A percentile compares a stretch with the other conserved stretches of the same genome.
These are phyloP conservation scores for Acipenser oxyrinchus DNA, from an alignment of 2,797 vertebrate genomes.

Conservation along the genomic window DNA sequence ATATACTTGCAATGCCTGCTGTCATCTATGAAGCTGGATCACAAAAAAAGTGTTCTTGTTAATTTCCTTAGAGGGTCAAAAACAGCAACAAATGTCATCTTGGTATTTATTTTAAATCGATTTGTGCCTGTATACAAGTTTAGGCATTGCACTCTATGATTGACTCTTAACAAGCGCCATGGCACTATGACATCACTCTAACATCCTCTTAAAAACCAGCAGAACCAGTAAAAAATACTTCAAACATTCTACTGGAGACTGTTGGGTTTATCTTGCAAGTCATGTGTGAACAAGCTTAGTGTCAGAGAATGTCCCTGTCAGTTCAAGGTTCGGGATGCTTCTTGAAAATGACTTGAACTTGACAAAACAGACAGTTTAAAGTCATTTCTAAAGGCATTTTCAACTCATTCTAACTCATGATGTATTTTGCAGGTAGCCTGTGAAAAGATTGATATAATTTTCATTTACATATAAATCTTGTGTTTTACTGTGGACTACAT, in stretches of 20 bases:
- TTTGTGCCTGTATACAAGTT: no score
- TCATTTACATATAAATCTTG: no score
- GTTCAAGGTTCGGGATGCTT: conserved; percentile 18
- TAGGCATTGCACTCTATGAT: no score
- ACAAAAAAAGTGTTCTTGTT: no score
- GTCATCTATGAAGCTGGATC: no score
- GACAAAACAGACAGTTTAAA: conserved; percentile 34
- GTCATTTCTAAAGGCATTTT: conserved; percentile 19
- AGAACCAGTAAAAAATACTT: neutral
- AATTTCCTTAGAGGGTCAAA: no score
- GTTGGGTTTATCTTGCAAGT: neutral
- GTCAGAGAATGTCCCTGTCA: conserved; percentile 7
- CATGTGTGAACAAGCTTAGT: conserved; percentile 4
- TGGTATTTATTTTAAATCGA: no score
- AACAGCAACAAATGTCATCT: no score
- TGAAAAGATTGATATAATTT: conserved; percentile 8
- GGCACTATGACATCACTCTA: no score
- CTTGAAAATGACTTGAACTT: conserved; percentile 24
- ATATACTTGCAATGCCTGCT: no score
- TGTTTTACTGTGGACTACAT: no score
- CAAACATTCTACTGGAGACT: neutral
- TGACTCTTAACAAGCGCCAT: no score
- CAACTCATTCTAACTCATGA: conserved; percentile 19
- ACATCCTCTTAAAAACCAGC: neutral
- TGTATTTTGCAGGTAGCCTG: conserved; percentile 19